These are phyloP conservation scores for Dolichotis patagonum DNA, from an alignment of 2,113 vertebrate genomes.

Conservation along the genomic window DNA sequence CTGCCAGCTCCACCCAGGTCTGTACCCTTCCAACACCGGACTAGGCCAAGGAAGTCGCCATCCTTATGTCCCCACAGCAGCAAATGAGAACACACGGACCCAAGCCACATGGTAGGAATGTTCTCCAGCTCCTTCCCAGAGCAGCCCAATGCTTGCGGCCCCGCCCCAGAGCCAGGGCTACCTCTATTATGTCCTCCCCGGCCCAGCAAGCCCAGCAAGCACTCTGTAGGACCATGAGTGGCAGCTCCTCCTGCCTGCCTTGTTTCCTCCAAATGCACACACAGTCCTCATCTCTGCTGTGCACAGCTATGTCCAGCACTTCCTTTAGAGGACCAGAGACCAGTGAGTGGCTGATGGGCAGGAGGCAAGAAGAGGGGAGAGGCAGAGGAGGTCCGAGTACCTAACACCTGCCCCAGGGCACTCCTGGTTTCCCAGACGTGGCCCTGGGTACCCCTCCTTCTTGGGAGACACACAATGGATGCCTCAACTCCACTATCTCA, in stretches of 20 bases:
- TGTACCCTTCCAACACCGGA: neutral
- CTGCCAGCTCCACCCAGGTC: neutral
- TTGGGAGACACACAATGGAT: neutral
- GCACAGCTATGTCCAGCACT: neutral
- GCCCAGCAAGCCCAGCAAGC: neutral
- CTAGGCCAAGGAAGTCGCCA: neutral
- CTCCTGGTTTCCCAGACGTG: neutral
- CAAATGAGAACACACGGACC: neutral
- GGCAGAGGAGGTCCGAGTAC: neutral
- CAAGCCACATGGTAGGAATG: neutral
- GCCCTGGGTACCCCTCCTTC: neutral
- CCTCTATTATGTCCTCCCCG: neutral
- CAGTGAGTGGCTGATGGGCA: neutral
- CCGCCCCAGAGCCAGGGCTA: neutral
- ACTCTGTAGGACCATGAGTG: neutral
- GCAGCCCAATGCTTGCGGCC: neutral
- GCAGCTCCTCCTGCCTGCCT: neutral
- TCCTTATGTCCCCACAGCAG: neutral
- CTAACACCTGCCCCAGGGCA: rapidly evolving
- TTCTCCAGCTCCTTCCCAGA: neutral
- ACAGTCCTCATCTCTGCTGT: neutral
- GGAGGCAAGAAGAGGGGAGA: too few species aligned
- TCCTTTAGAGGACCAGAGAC: neutral
- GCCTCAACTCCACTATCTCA: neutral
- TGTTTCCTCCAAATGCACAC: neutral